Evolutionary conservation across 2,888 invertebrate species (phyloP).

Genomic region (Euzophera pinguis): DNA sequence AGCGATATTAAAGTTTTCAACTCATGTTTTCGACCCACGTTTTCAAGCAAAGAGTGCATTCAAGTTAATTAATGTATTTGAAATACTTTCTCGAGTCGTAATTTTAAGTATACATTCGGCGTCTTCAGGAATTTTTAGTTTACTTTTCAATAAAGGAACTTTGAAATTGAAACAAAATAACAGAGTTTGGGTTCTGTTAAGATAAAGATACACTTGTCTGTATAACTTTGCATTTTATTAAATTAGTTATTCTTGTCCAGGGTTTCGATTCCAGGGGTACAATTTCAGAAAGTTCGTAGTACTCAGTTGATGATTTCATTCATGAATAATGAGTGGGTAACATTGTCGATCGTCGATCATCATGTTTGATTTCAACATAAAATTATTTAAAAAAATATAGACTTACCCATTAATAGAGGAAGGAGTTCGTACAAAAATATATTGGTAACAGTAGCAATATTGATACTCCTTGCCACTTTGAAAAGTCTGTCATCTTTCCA

Average conservation of each 20-base stretch:
- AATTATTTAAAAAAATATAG: no score
- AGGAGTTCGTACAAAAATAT: slow-evolving; percentile 59
- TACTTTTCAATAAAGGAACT: background rate
- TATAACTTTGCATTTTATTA: no score
- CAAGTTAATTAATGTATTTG: slow-evolving; percentile 2
- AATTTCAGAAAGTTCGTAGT: no score
- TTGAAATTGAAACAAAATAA: background rate
- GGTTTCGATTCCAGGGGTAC: no score
- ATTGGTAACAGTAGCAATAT: slow-evolving; percentile 53
- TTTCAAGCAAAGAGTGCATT: slow-evolving; percentile 1
- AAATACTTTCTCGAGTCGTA: background rate
- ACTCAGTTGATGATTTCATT: no score
- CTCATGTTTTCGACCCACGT: background rate
- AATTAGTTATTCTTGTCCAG: no score
- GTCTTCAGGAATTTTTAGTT: background rate
- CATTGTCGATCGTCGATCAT: no score
- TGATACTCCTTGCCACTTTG: slow-evolving; percentile 57
- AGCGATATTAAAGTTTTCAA: slow-evolving; percentile 10
- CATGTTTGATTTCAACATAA: no score
- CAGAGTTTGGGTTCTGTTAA: background rate
- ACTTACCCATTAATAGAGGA: slow-evolving; percentile 53
- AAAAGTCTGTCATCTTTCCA: slow-evolving; percentile 64
- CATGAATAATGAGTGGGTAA: no score
- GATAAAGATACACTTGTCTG: background rate
- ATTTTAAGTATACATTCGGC: background rate